A percentile compares a stretch with the other conserved stretches of the same genome.
Evolutionary conservation across 2,797 vertebrate genomes (phyloP).

Genomic region (Cyprinella venusta): DNA sequence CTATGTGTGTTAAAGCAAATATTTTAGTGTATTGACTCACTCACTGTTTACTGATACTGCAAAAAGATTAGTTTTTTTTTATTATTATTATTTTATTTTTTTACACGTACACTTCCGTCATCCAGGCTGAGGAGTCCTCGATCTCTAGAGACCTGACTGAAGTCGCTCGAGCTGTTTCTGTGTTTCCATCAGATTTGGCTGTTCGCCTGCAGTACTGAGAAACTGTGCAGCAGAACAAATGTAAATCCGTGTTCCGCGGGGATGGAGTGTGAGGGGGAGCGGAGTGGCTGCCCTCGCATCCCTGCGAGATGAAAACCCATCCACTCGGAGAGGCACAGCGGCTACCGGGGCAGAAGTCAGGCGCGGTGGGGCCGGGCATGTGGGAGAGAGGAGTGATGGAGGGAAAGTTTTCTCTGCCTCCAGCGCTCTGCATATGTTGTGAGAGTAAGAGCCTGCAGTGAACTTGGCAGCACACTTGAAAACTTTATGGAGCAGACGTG

Average conservation of each 20-base stretch:
- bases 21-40: too few relatives aligned
- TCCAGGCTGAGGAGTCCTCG: not conserved
- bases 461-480: constrained; percentile 63
- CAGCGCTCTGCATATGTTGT: constrained; percentile 63
- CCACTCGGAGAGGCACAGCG: constrained; percentile 72
- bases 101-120: not conserved
- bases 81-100: too few relatives aligned
- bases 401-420: constrained; percentile 66
- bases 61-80: not conserved
- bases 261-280: constrained; percentile 67
- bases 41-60: not conserved
- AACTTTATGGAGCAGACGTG: constrained; percentile 67
- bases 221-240: constrained; percentile 57
- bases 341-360: constrained; percentile 80
- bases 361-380: constrained; percentile 68
- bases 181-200: constrained; percentile 55
- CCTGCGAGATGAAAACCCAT: constrained; percentile 78
- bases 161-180: constrained; percentile 35
- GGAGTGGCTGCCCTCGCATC: constrained; percentile 77
- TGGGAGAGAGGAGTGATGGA: constrained; percentile 65
- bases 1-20: not conserved
- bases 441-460: constrained; percentile 65
- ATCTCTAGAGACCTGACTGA: constrained; percentile 37
- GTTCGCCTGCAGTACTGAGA: constrained; percentile 55
- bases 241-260: constrained; percentile 61